These are phyloP conservation scores for Mamestra configurata DNA, from an alignment of 1,140 invertebrate species.

Conservation along the genomic window DNA sequence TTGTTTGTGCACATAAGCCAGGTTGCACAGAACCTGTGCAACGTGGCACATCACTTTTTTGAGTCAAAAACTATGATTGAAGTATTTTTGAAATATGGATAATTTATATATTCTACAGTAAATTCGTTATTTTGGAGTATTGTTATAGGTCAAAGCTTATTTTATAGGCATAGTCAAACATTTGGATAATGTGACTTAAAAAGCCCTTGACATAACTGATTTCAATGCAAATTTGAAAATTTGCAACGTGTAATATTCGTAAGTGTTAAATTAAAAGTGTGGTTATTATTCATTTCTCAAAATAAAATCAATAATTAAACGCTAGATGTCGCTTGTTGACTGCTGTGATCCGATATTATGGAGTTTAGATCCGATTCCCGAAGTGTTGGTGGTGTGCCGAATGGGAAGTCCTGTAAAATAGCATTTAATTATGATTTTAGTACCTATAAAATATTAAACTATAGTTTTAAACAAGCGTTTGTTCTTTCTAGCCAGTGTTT, in stretches of 20 bases:
- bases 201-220: background rate
- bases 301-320: constrained; percentile 66
- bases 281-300: background rate
- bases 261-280: background rate
- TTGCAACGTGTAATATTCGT: background rate
- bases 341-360: constrained; percentile 85
- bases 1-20: background rate
- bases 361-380: constrained; percentile 84
- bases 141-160: background rate
- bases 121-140: background rate
- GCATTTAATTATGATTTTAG: background rate
- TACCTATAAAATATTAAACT: too few relatives aligned
- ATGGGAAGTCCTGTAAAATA: constrained; percentile 80
- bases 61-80: background rate
- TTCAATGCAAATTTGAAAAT: too few relatives aligned
- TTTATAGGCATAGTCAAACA: background rate
- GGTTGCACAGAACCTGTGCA: background rate
- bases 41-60: background rate
- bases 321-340: constrained; percentile 84
- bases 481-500: too few relatives aligned
- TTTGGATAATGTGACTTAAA: background rate
- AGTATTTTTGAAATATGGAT: background rate
- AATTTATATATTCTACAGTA: background rate
- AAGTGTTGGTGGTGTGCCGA: constrained; percentile 82
- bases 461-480: too few relatives aligned